Conservation (phyloP, 2,888 invertebrate species). For the Tetanocera ferruginea region DNA sequence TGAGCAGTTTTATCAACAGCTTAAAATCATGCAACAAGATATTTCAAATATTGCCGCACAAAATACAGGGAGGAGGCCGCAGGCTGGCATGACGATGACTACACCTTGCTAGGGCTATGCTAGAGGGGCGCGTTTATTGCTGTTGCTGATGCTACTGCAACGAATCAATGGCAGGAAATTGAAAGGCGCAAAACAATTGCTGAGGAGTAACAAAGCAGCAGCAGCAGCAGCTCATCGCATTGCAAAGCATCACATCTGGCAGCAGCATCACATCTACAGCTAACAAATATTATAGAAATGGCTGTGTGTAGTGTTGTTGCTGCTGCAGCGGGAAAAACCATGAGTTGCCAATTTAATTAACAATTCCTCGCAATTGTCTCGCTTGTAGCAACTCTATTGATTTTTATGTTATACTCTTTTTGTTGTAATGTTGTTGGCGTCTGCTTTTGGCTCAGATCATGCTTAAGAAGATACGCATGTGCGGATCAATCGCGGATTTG, state of each 20-base stretch:
- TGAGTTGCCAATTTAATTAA: constrained; percentile 35
- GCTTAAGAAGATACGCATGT: background rate
- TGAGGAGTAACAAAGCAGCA: background rate
- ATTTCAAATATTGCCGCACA: too few relatives aligned
- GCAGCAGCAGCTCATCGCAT: constrained; percentile 5
- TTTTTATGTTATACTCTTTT: background rate
- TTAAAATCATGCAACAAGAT: too few relatives aligned
- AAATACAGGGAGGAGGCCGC: too few relatives aligned
- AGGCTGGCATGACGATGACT: too few relatives aligned
- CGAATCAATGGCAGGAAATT: background rate
- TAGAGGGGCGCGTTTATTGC: too few relatives aligned
- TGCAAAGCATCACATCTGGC: background rate
- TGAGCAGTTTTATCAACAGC: too few relatives aligned
- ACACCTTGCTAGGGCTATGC: too few relatives aligned
- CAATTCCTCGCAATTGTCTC: background rate
- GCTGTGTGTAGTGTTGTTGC: background rate
- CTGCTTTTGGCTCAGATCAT: background rate
- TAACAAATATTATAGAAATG: background rate
- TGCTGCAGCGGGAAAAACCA: background rate
- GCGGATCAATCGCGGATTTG: constrained; percentile 16
- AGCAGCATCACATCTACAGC: background rate
- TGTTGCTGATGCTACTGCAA: too few relatives aligned
- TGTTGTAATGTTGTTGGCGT: background rate
- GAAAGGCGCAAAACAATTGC: background rate
- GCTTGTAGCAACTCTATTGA: constrained; percentile 15